Percentiles rank a stretch among this genome's conserved stretches.
These are phyloP conservation scores for Megalonaias nervosa DNA, from an alignment of 1,140 invertebrate genomes.

Conservation along the genomic window DNA sequence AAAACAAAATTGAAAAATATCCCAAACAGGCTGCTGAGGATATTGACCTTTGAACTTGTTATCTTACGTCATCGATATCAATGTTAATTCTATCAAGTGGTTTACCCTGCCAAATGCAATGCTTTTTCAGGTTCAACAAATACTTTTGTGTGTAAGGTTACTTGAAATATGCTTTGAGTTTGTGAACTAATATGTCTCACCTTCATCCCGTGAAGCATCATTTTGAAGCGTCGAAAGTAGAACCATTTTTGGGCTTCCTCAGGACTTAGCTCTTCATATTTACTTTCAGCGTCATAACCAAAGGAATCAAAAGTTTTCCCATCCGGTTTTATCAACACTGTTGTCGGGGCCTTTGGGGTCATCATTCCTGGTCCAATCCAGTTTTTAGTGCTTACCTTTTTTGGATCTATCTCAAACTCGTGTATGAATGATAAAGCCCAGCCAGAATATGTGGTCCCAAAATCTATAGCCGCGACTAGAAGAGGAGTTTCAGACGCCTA, in stretches of 20 bases:
- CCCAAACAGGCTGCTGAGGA: too few relatives aligned
- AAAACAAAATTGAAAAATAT: too few relatives aligned
- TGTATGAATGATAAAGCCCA: too few relatives aligned
- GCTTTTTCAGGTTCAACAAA: neutral
- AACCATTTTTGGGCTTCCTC: conserved; percentile 9
- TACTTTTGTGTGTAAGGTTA: neutral
- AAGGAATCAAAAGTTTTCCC: conserved; percentile 8
- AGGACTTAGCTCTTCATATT: conserved; percentile 2
- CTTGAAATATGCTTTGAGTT: neutral
- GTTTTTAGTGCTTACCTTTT: too few relatives aligned
- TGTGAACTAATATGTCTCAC: neutral
- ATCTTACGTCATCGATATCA: neutral
- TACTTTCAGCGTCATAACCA: conserved; percentile 23
- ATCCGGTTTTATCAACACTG: conserved; percentile 14
- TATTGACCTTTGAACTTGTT: too few relatives aligned
- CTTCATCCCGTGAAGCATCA: conserved; percentile 1
- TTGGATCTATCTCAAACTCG: too few relatives aligned
- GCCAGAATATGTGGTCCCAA: too few relatives aligned
- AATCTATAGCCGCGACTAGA: too few relatives aligned
- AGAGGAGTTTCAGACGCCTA: too few relatives aligned
- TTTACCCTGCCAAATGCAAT: neutral
- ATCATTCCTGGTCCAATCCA: too few relatives aligned
- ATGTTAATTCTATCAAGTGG: neutral
- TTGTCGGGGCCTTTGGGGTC: conserved; percentile 2
- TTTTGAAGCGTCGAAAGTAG: conserved; percentile 20